Evolutionary conservation across 1,140 invertebrate species (phyloP).

Genomic region (Drosophila busckii): DNA sequence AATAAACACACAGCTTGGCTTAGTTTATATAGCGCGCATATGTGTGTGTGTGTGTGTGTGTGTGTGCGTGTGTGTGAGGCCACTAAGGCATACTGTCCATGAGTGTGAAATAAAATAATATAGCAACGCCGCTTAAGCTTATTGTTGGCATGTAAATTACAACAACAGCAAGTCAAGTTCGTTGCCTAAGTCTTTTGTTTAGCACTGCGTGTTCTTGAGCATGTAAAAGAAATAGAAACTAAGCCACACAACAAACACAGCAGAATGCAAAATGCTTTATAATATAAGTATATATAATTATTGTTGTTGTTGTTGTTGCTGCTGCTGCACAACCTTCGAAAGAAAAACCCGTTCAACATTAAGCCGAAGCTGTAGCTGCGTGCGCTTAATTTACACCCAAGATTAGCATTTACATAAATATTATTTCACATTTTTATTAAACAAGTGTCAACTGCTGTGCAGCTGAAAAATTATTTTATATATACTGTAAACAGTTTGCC

Average conservation of each 20-base stretch:
- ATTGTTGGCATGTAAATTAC: slow-evolving; percentile 63
- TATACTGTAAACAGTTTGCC: too few species aligned
- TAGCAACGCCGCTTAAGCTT: slow-evolving; percentile 12
- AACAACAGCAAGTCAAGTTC: slow-evolving; percentile 76
- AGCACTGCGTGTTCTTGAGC: slow-evolving; percentile 44
- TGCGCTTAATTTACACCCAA: slow-evolving; percentile 70
- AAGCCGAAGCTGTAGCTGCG: slow-evolving; percentile 46
- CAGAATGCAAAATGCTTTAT: slow-evolving; percentile 28
- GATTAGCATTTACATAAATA: slow-evolving; percentile 66
- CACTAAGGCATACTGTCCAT: slow-evolving; percentile 54
- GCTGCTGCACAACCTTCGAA: slow-evolving; percentile 41
- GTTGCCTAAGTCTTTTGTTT: slow-evolving; percentile 71
- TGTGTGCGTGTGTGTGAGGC: slow-evolving; percentile 28
- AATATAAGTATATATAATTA: slow-evolving; percentile 16
- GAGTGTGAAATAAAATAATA: slow-evolving; percentile 63
- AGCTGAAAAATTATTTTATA: slow-evolving; percentile 6
- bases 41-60: slow-evolving; percentile 1
- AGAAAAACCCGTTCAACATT: slow-evolving; percentile 48
- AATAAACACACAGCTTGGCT: slow-evolving; percentile 43
- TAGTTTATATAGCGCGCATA: slow-evolving; percentile 41
- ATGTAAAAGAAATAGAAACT: slow-evolving; percentile 62
- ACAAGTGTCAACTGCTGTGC: slow-evolving; percentile 35
- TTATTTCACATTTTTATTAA: slow-evolving; percentile 69
- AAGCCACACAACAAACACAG: slow-evolving; percentile 22
- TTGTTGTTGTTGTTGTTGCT: not conserved